Conservation (phyloP, 2,113 vertebrate genomes). For the Dasyurus viverrinus region DNA sequence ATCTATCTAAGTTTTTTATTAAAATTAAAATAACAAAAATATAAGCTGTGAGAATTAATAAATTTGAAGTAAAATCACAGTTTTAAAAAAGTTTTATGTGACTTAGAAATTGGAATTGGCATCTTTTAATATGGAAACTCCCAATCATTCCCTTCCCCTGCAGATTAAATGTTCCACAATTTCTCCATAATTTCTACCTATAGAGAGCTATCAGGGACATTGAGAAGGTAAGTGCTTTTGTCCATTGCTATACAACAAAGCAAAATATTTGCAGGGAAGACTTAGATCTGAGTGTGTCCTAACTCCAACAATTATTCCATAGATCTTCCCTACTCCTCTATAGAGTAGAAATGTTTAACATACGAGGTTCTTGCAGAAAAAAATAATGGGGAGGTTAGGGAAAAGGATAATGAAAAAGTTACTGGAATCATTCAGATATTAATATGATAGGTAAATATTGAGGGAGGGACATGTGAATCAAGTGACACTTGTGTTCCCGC, state of each 20-base stretch:
- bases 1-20: background rate
- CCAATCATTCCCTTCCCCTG: too few species aligned
- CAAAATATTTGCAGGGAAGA: too few species aligned
- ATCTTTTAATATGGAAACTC: background rate
- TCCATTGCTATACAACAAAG: too few species aligned
- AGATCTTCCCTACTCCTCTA: background rate
- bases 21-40: background rate
- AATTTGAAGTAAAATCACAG: background rate
- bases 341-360: background rate
- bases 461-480: background rate
- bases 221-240: too few species aligned
- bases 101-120: background rate
- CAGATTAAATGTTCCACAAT: background rate
- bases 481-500: background rate
- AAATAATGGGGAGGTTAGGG: fast-evolving
- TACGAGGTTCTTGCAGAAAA: background rate
- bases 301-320: background rate
- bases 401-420: background rate
- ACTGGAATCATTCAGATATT: background rate
- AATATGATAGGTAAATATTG: background rate
- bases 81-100: background rate
- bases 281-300: too few species aligned
- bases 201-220: too few species aligned
- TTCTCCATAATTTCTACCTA: too few species aligned
- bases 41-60: background rate